A percentile compares a stretch with the other conserved stretches of the same genome.
These are phyloP conservation scores for Hepsetus odoe DNA, from an alignment of 2,113 vertebrate genomes.

Conservation along the genomic window DNA sequence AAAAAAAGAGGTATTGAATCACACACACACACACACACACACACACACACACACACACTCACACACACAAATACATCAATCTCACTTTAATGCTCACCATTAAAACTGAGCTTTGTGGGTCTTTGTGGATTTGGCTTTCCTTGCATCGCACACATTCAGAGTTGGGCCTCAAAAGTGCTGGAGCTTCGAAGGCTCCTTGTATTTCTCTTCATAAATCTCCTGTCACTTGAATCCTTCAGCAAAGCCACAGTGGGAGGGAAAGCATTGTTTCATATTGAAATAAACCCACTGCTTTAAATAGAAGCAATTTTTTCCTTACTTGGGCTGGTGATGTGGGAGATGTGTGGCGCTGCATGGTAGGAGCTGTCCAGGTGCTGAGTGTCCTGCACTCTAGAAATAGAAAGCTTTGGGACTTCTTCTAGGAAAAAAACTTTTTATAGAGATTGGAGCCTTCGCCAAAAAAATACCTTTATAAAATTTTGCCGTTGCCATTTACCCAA, in stretches of 20 bases:
- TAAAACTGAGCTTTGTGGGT: not conserved
- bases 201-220: not conserved
- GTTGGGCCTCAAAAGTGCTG: not conserved
- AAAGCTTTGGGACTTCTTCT: not conserved
- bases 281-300: conserved; percentile 21
- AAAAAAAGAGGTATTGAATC: too few species aligned
- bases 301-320: not conserved
- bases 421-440: not conserved
- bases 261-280: not conserved
- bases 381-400: not conserved
- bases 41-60: too few species aligned
- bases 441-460: not conserved
- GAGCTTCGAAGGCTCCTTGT: not conserved
- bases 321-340: not conserved
- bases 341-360: not conserved
- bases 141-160: not conserved
- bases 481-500: too few species aligned
- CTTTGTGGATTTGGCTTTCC: not conserved
- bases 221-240: not conserved
- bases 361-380: conserved; percentile 17
- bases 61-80: too few species aligned
- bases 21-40: too few species aligned
- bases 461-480: too few species aligned
- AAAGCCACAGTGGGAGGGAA: not conserved
- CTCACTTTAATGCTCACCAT: not conserved